A percentile compares a stretch with the other conserved stretches of the same genome.
Conservation (phyloP, 2,113 vertebrate genomes). For the Anarrhichthys ocellatus region DNA sequence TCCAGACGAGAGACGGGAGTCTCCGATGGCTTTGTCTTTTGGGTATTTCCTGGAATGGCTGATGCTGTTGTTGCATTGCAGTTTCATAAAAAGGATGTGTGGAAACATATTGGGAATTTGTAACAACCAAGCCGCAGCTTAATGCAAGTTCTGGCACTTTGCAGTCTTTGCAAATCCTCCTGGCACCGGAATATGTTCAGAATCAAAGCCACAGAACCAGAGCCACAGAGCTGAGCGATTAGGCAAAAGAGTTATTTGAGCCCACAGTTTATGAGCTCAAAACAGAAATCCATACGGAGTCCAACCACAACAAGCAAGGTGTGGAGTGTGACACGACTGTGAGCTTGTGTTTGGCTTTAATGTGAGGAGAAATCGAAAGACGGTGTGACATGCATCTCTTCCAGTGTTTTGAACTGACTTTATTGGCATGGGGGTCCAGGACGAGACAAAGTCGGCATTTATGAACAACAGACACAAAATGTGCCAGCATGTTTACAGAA, state of each 20-base stretch:
- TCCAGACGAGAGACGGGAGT: neutral
- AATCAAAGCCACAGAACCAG: neutral
- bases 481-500: neutral
- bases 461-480: neutral
- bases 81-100: neutral
- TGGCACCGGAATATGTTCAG: neutral
- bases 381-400: neutral
- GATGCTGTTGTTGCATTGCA: neutral
- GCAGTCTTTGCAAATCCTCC: neutral
- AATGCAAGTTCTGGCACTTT: neutral
- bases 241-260: neutral
- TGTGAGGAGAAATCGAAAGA: conserved; percentile 4
- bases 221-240: neutral
- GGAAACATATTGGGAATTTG: neutral
- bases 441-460: neutral
- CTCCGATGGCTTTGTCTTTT: neutral
- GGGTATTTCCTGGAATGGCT: neutral
- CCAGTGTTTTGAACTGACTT: conserved; percentile 1
- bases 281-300: neutral
- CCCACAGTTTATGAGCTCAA: neutral
- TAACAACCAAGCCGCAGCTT: neutral
- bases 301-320: neutral
- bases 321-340: neutral
- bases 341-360: conserved; percentile 2
- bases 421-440: neutral